Base-by-base conservation (phyloP, 2,888 invertebrate species). In the Agrochola macilenta region DNA sequence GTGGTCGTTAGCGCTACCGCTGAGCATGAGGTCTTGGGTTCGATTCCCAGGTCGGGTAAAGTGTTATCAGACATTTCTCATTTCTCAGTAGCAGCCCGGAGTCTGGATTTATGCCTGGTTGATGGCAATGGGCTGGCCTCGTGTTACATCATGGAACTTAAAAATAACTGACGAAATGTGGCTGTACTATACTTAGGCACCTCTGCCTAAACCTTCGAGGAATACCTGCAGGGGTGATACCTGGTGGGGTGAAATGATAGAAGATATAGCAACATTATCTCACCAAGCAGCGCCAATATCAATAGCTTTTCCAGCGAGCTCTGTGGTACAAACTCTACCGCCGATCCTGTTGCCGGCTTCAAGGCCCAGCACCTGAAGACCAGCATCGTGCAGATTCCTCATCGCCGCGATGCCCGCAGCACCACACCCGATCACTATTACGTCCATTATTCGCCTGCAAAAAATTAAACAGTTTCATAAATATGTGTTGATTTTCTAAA, bases 251-350 rank as follows among this genome's bases (percentile, higher is more conserved):
- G n/a, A n/a, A 57, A 11, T 11, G n/a, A 43, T 39, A n/a, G 64
- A 64, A n/a, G 4, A n/a, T 11, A 7, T 74, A 61, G 12, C 52
- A 54, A 5, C 0, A 11, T n/a, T 46, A 17, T 66, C 79, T 92
- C 84, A 98, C 98, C 98, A 98, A 86, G 98, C 98, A 66, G 98
- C 98, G 0, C 98, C 98, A 70, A 98, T 90, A 91, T 98, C 98
- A 9, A 98, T 94, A 9, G 97, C 93, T 82, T 96, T 97, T 0
- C 97, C 97, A 1, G 96, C 97, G 84, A 97, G 97, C 0, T 95
- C 93, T 5, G 97, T 93, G 0, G 97, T 97, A 70, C 94, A 88
- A 35, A 98, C 95, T 76, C 98, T 95, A 1, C 98, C 98, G 0
- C 98, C 98, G 72, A 98, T 96, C 57, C 97, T 96, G 83, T 97